phyloP scores from a whole-genome alignment of 2,113 vertebrate species.

The Ceyx cyanopectus region DNA sequence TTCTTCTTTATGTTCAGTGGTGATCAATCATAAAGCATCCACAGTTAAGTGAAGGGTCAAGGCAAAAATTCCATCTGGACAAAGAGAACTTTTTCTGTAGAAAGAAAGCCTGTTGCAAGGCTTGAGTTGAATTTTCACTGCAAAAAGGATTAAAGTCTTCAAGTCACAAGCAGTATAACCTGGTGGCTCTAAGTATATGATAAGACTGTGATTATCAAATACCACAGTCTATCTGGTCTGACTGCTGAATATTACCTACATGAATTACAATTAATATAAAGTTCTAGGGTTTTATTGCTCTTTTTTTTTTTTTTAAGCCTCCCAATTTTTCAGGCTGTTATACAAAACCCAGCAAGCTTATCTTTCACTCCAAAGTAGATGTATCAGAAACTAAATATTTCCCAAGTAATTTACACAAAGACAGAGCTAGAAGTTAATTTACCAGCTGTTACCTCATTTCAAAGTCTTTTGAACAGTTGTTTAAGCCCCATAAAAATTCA shows the following conservation, averaged over 20 bases:
- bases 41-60: neutral
- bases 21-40: neutral
- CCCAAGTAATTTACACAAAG: neutral
- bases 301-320: neutral
- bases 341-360: neutral
- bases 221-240: neutral
- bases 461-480: neutral
- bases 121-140: conserved; percentile 1
- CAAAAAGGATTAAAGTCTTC: neutral
- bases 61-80: neutral
- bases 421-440: neutral
- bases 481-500: neutral
- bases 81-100: neutral
- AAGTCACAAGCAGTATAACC: neutral
- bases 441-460: neutral
- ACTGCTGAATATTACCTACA: neutral
- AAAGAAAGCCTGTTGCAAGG: neutral
- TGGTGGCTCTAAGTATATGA: neutral
- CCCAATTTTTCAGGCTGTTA: neutral
- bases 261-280: neutral
- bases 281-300: neutral
- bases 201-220: neutral
- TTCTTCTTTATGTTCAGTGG: neutral
- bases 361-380: neutral
- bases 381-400: neutral